Percentiles rank a stretch among this genome's conserved stretches.
phyloP scores from a whole-genome alignment of 2,888 invertebrate genomes.

The Bombylius discolor region DNA sequence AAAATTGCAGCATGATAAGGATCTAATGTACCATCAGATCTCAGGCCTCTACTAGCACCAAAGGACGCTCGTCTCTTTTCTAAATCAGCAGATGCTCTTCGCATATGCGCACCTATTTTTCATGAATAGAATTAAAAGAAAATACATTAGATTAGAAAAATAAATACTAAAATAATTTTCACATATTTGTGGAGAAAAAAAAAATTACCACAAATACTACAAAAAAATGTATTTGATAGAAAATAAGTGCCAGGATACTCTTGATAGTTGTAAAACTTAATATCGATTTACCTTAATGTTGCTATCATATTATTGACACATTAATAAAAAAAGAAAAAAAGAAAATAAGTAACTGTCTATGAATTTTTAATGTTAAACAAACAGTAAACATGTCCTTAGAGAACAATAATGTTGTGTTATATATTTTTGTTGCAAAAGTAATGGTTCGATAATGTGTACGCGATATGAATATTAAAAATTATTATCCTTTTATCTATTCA shows the following conservation, averaged over 20 bases:
- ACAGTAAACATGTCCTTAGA: no score
- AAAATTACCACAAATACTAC: neutral
- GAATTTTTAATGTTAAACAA: no score
- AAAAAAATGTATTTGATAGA: neutral
- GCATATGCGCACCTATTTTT: constrained; percentile 55
- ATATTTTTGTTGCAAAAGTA: no score
- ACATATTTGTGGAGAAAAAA: neutral
- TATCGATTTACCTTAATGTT: no score
- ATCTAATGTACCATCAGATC: constrained; percentile 62
- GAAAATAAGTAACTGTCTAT: no score
- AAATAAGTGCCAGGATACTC: neutral
- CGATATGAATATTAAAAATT: no score
- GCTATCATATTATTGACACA: no score
- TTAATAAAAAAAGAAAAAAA: no score
- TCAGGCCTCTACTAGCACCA: constrained; percentile 42
- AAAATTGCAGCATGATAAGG: constrained; percentile 82
- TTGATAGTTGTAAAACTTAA: no score
- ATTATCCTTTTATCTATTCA: no score
- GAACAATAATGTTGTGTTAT: no score
- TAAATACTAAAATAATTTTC: neutral
- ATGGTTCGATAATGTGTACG: no score
- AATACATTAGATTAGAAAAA: constrained; percentile 16
- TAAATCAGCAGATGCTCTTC: constrained; percentile 64
- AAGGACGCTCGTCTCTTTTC: constrained; percentile 67
- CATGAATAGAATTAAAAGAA: neutral